Evolutionary conservation across 2,113 vertebrate genomes (phyloP), one percentile per base, ranked within the genome.

Genomic region (Conger conger): DNA sequence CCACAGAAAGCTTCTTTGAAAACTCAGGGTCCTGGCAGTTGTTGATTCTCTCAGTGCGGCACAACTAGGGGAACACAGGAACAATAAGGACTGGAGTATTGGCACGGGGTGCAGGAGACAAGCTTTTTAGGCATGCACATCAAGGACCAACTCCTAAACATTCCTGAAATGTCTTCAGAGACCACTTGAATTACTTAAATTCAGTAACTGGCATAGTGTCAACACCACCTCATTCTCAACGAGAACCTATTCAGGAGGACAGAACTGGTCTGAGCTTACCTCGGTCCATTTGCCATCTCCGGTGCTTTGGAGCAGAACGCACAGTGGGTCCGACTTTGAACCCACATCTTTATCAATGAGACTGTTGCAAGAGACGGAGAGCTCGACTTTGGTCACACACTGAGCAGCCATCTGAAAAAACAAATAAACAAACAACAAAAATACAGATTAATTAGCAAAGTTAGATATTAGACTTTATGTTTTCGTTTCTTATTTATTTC

Each of bases 261-360:
- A 50, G 57, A 36, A 9, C 54, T 20, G 38, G 23, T 23, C 78
- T 76, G 77, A 38, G 1, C 88, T 90, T 89, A 99, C 98, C 97
- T 99, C 97, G 3, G 89, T 90, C 97, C 97, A 98, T 1, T 6
- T 92, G 81, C 95, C 95, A 0, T 91, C 94, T n/a, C 96, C 96
- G n/a, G 89, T 80, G 53, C 92, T 94, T 93, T 96, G 97, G 18
- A 96, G 95, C 89, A 97, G 91, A 20, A 97, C 96, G n/a, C 98
- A 98, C 35, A 97, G 93, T 0, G 97, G 97, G 79, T 99, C 97
- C 0, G 97, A 99, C 84, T 96, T 94, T 38, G 97, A 99, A 5
- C 96, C 93, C 3, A 98, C 88, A 91, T 99, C 97, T 91, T 95
- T 95, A 91, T 99, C 96, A 88, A 98, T 94, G 40, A 99, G 96